These are phyloP conservation scores for Triplophysa tibetana DNA, from an alignment of 2,113 vertebrate species.

Conservation along the genomic window DNA sequence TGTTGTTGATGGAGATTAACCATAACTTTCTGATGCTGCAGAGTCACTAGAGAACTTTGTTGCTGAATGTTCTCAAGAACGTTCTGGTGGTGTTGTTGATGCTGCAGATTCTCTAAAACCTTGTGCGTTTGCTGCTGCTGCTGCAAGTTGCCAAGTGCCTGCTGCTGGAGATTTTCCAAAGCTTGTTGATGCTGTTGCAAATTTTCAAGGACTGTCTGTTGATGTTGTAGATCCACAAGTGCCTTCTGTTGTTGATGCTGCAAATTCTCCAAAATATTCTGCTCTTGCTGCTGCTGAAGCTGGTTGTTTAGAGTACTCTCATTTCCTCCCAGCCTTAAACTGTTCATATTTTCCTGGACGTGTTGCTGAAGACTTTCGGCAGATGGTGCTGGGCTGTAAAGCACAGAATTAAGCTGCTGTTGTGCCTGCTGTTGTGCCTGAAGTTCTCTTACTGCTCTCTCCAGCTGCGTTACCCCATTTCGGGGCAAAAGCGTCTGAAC, in stretches of 20 bases:
- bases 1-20: slow-evolving; percentile 77
- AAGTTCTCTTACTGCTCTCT: slow-evolving; percentile 90
- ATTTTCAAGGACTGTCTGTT: slow-evolving; percentile 58
- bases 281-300: slow-evolving; percentile 77
- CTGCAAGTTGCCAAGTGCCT: slow-evolving; percentile 51
- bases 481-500: slow-evolving; percentile 82
- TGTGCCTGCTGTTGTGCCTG: slow-evolving; percentile 84
- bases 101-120: slow-evolving; percentile 66
- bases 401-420: slow-evolving; percentile 76
- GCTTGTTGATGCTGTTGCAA: slow-evolving; percentile 67
- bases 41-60: slow-evolving; percentile 67
- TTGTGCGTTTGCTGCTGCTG: slow-evolving; percentile 71
- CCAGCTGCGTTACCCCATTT: slow-evolving; percentile 85
- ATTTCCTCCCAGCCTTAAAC: slow-evolving; percentile 80
- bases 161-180: slow-evolving; percentile 67
- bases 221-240: slow-evolving; percentile 77
- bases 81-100: slow-evolving; percentile 71
- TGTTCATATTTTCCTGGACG: slow-evolving; percentile 82
- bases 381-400: slow-evolving; percentile 71
- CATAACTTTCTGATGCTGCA: slow-evolving; percentile 77
- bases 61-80: slow-evolving; percentile 65
- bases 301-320: slow-evolving; percentile 81
- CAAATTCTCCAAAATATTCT: slow-evolving; percentile 65
- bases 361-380: slow-evolving; percentile 76
- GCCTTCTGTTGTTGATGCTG: slow-evolving; percentile 81